Evolutionary conservation across 1,140 invertebrate genomes (phyloP).

Genomic region (Calliphora vicina): DNA sequence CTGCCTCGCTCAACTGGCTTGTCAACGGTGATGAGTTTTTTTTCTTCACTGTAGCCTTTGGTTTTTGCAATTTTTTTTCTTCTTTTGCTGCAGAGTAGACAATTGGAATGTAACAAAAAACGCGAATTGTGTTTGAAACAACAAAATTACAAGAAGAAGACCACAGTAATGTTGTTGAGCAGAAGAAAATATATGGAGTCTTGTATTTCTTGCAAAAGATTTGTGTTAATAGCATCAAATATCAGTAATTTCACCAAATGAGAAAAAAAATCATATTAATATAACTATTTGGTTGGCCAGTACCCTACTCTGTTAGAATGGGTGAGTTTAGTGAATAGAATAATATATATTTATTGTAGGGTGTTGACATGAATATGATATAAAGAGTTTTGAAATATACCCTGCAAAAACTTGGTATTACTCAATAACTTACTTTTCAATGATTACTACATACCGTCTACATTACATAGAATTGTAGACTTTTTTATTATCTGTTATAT

Average conservation of each 20-base stretch:
- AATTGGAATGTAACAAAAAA: neutral
- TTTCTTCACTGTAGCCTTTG: too few relatives aligned
- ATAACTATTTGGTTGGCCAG: neutral
- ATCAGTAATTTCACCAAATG: constrained; percentile 55
- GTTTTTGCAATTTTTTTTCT: too few relatives aligned
- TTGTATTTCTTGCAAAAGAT: constrained; percentile 44
- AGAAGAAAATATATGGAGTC: neutral
- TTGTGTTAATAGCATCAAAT: constrained; percentile 61
- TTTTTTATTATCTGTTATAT: too few relatives aligned
- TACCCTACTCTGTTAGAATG: neutral
- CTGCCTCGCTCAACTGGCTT: neutral
- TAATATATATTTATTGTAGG: too few relatives aligned
- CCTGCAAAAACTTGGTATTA: too few relatives aligned
- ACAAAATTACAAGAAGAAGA: neutral
- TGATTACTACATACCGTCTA: too few relatives aligned
- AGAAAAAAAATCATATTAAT: constrained; percentile 8
- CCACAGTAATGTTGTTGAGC: neutral
- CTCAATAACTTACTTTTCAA: too few relatives aligned
- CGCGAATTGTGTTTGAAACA: neutral
- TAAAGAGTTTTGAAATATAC: too few relatives aligned
- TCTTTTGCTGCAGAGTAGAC: neutral
- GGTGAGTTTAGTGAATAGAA: too few relatives aligned
- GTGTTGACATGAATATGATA: too few relatives aligned
- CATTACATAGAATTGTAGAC: too few relatives aligned
- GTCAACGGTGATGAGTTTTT: neutral